Base-by-base conservation (phyloP, 2,113 vertebrate species). In the Actenoides lindsayi region DNA sequence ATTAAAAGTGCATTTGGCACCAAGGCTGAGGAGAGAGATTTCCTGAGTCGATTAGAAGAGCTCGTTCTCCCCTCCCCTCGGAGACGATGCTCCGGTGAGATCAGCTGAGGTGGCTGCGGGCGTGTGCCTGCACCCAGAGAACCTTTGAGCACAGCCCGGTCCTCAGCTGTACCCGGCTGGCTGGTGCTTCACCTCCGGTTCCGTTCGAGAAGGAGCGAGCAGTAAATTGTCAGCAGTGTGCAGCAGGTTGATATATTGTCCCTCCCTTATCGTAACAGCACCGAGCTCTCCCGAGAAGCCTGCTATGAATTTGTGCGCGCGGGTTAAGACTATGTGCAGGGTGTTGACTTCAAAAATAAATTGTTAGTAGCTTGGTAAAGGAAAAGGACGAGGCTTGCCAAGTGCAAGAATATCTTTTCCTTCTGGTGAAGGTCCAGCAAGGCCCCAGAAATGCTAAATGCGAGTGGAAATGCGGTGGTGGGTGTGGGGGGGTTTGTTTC, bases 91-190 rank as follows among this genome's bases (percentile, higher is more conserved):
- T 75, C 44, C 44, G 42, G 33, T 0, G 0, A 42, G 53, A 71
- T 44, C 41, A 88, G 42, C 24, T 35, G 39, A 35, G 71, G 46
- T 74, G 67, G 87, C 53, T 63, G 62, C 71, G 76, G 87, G 27
- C 14, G 0, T 19, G 5, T 53, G 21, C 60, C 70, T 44, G 39
- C 74, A 79, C 15, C 57, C 33, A 0, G 2, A 18, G 64, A 28
- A 25, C 75, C 23, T 62, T 70, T 51, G 31, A 84, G 4, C 2
- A 0, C 39, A 25, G 67, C 12, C 86, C 31, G 16, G 41, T 1
- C 28, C 7, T 0, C 60, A 19, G 82, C 1, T 19, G 4, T 8
- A 42, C 68, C n/a, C 1, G 0, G 7, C 84, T 87, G 85, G 27
- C 59, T n/a, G 9, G 0, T 74, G n/a, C 62, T 37, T 27, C n/a